phyloP scores from a whole-genome alignment of 2,797 vertebrate species.

The Okamejei kenojei region DNA sequence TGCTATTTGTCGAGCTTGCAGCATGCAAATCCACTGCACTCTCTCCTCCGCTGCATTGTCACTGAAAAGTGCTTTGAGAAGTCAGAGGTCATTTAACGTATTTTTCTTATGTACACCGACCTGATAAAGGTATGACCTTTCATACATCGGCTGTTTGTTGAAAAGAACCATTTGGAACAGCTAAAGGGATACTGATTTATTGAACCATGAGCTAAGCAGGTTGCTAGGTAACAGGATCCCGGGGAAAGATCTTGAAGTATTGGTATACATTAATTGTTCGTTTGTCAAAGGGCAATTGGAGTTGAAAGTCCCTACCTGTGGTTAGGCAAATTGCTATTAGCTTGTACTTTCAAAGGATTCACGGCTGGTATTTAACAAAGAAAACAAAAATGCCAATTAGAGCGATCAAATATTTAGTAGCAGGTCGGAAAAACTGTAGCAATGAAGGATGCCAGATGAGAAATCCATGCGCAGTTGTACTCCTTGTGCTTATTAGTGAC shows the following conservation, averaged over 20 bases:
- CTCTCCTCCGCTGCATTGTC: no score
- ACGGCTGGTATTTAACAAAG: neutral
- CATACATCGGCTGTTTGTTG: constrained; percentile 2
- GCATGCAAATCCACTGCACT: no score
- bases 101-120: neutral
- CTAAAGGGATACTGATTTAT: neutral
- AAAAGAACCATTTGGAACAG: constrained; percentile 25
- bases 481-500: no score
- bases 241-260: constrained; percentile 12
- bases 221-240: constrained; percentile 23
- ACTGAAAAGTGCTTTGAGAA: no score
- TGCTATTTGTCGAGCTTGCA: no score
- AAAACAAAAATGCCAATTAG: neutral
- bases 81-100: no score
- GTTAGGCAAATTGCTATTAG: neutral
- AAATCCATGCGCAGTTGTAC: no score
- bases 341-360: neutral
- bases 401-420: neutral
- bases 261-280: constrained; percentile 8
- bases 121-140: constrained; percentile 23
- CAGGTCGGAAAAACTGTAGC: neutral
- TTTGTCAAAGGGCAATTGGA: constrained; percentile 10
- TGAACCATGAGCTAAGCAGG: neutral
- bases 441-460: neutral
- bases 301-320: neutral